These are phyloP conservation scores for Casuarius casuarius DNA, from an alignment of 2,113 vertebrate genomes.

Conservation along the genomic window DNA sequence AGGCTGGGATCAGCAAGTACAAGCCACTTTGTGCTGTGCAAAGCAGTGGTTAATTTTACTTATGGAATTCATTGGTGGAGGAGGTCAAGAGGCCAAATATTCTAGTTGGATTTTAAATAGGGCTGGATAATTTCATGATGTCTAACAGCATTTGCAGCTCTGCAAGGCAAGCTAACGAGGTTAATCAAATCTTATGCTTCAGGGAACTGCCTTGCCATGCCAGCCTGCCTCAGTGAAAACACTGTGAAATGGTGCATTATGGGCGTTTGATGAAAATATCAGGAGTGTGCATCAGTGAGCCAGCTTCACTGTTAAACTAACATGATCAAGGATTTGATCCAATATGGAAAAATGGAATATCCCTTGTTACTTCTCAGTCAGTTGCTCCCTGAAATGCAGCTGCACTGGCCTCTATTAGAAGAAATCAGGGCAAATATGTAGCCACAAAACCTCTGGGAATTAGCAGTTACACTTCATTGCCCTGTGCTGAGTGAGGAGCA, in stretches of 20 bases:
- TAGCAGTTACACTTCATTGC: background rate
- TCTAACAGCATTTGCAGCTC: slow-evolving; percentile 53
- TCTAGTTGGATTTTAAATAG: slow-evolving; percentile 13
- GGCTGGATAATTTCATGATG: slow-evolving; percentile 43
- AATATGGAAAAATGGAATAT: background rate
- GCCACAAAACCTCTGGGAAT: background rate
- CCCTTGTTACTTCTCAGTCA: background rate
- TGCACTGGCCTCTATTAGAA: background rate
- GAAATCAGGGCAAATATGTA: background rate
- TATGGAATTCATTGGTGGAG: background rate
- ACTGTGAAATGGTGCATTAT: slow-evolving; percentile 22
- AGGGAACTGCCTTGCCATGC: slow-evolving; percentile 39
- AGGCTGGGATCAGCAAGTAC: background rate
- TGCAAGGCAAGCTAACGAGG: slow-evolving; percentile 60
- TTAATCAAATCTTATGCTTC: slow-evolving; percentile 72
- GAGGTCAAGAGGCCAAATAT: slow-evolving; percentile 52
- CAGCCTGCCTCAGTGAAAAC: slow-evolving; percentile 34
- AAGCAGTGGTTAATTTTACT: background rate
- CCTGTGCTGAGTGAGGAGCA: background rate
- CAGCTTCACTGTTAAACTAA: background rate
- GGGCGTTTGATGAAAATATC: slow-evolving; percentile 28
- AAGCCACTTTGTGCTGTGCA: background rate
- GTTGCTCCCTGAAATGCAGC: background rate
- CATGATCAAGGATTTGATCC: background rate
- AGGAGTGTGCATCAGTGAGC: background rate